These are phyloP conservation scores for Noctilio leporinus DNA, from an alignment of 2,113 vertebrate species.

Conservation along the genomic window DNA sequence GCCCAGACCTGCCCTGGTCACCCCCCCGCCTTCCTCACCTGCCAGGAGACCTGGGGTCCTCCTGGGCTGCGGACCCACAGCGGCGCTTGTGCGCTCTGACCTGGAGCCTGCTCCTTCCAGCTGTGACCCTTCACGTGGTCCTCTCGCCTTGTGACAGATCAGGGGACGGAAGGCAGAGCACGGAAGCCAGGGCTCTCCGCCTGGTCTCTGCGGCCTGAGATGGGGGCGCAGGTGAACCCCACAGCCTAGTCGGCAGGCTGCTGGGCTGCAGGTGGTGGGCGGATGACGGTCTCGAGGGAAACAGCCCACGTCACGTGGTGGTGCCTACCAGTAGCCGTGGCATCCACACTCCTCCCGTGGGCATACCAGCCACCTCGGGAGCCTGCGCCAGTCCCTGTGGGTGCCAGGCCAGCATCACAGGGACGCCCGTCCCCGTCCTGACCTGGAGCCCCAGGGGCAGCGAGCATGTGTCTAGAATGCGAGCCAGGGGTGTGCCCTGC, in stretches of 20 bases:
- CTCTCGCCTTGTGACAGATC: not conserved
- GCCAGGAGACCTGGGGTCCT: not conserved
- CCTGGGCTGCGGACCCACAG: fast-evolving
- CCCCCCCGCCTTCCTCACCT: not conserved
- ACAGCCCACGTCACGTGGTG: not conserved
- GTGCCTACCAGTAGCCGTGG: not conserved
- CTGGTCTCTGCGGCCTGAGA: not conserved
- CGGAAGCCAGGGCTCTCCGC: not conserved
- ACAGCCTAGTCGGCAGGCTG: fast-evolving
- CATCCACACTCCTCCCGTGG: not conserved
- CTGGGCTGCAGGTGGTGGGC: not conserved
- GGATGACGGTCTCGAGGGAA: not conserved
- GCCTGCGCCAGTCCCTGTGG: not conserved
- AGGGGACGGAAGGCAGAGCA: not conserved
- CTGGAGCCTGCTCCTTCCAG: not conserved
- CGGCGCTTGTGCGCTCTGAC: not conserved
- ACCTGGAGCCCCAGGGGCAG: not conserved
- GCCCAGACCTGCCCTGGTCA: not conserved
- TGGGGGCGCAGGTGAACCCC: too few relatives aligned
- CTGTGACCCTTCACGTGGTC: not conserved
- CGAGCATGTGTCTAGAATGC: not conserved
- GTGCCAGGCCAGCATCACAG: not conserved
- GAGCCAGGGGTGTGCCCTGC: not conserved
- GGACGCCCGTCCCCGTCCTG: not conserved
- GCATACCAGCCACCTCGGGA: fast-evolving